Evolutionary conservation across 2,888 invertebrate species (phyloP).

Genomic region (Caenorhabditis zanzibari): DNA sequence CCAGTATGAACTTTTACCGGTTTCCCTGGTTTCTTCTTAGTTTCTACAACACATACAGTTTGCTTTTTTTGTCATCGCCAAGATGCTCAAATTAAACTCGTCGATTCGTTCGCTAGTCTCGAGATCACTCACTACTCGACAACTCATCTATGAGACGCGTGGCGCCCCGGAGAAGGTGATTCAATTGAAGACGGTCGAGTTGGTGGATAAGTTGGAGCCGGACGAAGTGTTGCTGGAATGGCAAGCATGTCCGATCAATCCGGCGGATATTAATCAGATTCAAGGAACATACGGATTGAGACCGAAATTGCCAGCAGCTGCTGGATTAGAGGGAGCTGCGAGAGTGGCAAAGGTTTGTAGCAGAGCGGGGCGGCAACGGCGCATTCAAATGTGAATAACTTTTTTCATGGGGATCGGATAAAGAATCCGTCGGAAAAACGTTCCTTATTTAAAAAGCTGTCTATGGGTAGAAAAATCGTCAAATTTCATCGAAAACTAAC

Average conservation of each 20-base stretch:
- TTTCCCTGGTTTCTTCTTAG: not conserved
- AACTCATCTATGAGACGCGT: slow-evolving; percentile 74
- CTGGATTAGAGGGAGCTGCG: slow-evolving; percentile 96
- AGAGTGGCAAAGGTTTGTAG: slow-evolving; percentile 87
- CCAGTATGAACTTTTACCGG: slow-evolving; percentile 22
- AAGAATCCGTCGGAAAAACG: no score
- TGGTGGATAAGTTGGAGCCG: slow-evolving; percentile 39
- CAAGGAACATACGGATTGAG: slow-evolving; percentile 84
- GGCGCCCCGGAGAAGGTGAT: slow-evolving; percentile 77
- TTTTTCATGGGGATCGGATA: no score
- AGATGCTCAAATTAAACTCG: slow-evolving; percentile 43
- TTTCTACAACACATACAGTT: not conserved
- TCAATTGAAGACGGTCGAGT: slow-evolving; percentile 42
- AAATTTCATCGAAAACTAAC: no score
- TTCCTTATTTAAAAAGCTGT: no score
- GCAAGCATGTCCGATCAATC: slow-evolving; percentile 94
- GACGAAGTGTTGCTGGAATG: slow-evolving; percentile 89
- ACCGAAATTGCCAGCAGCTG: slow-evolving; percentile 89
- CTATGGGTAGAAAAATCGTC: no score
- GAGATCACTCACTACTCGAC: slow-evolving; percentile 58
- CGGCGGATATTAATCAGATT: slow-evolving; percentile 97
- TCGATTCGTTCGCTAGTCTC: not conserved
- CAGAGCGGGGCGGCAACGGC: no score
- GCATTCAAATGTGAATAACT: no score
- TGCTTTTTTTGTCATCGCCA: not conserved